Conservation (phyloP, 2,797 vertebrate species). For the Premnoplex brunnescens region DNA sequence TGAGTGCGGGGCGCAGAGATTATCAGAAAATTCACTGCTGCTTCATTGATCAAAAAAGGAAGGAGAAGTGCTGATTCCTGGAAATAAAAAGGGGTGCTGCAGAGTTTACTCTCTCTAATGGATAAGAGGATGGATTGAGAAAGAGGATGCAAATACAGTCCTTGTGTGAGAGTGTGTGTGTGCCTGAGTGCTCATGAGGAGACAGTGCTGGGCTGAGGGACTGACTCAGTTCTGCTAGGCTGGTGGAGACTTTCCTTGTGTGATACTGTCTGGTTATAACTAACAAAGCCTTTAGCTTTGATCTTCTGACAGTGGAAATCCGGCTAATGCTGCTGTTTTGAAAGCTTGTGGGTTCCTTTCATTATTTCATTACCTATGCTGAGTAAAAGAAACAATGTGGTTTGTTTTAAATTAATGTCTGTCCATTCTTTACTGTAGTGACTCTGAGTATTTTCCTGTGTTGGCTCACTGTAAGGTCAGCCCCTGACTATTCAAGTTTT, state of each 20-base stretch:
- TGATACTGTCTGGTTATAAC: slow-evolving; percentile 29
- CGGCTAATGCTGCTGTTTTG: slow-evolving; percentile 21
- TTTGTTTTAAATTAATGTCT: slow-evolving; percentile 65
- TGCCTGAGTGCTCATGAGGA: not conserved
- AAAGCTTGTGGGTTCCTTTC: slow-evolving; percentile 60
- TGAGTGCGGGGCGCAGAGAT: not conserved
- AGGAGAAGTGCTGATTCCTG: not conserved
- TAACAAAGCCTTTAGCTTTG: slow-evolving; percentile 63
- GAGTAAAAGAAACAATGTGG: slow-evolving; percentile 63
- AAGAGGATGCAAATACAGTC: not conserved
- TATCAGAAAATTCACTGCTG: not conserved
- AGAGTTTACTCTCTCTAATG: not conserved
- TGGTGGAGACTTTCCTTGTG: slow-evolving; percentile 14
- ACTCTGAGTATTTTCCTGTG: not conserved
- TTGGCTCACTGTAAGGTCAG: slow-evolving; percentile 26
- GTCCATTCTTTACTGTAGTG: slow-evolving; percentile 40
- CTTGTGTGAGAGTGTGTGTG: not conserved
- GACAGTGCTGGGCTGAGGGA: not conserved
- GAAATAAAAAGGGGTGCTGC: not conserved
- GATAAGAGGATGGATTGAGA: not conserved
- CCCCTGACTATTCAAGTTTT: slow-evolving; percentile 12
- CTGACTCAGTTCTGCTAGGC: not conserved
- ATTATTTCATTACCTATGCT: slow-evolving; percentile 56
- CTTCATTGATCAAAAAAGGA: not conserved
- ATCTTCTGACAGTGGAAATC: slow-evolving; percentile 61